Evolutionary conservation across 1,140 invertebrate genomes (phyloP), one percentile per base, ranked within the genome.

Genomic region (Scylla paramamosain): DNA sequence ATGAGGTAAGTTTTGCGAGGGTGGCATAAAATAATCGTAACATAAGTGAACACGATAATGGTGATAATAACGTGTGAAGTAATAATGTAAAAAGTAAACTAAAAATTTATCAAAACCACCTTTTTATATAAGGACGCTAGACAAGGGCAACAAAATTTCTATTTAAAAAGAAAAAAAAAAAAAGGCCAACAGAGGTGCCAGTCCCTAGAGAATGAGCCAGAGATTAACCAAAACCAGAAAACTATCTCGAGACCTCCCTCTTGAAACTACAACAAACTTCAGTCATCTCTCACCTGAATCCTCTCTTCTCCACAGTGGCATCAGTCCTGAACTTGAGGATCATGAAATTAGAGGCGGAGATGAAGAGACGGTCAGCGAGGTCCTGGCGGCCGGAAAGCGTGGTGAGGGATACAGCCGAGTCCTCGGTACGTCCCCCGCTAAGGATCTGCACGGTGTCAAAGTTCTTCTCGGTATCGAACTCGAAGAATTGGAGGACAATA

Each of bases 271-370:
- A 59, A 59, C 2, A 59, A 59, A 59, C 10, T 59, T 8, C 2
- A 59, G 10, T 14, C 2, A 12, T 59, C 52, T 48, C 95, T 83
- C 28, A 98, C 97, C 97, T 96, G 97, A 99, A 99, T 92, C 99
- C 99, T 97, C 99, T 98, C 96, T 98, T 98, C 97, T 99, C 99
- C 39, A 99, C 99, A 3, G 98, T 98, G 16, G 98, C 98, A 97
- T 99, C 99, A 0, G 99, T 98, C 96, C 98, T 98, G 97, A 99
- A 99, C 97, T 99, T 99, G 95, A 99, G 98, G 94, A 99, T 99
- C 99, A 99, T 99, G 96, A 99, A 99, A 97, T 99, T 99, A 25
- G 99, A 99, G 28, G 99, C 99, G 0, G 99, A 99, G 6, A 99
- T 98, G 97, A 98, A 99, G 4, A 98, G 98, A 96, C 98, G 98